Percentiles rank a stretch among this genome's conserved stretches.
phyloP scores from a whole-genome alignment of 2,888 invertebrate species.

The Oxyscelio sp. region DNA sequence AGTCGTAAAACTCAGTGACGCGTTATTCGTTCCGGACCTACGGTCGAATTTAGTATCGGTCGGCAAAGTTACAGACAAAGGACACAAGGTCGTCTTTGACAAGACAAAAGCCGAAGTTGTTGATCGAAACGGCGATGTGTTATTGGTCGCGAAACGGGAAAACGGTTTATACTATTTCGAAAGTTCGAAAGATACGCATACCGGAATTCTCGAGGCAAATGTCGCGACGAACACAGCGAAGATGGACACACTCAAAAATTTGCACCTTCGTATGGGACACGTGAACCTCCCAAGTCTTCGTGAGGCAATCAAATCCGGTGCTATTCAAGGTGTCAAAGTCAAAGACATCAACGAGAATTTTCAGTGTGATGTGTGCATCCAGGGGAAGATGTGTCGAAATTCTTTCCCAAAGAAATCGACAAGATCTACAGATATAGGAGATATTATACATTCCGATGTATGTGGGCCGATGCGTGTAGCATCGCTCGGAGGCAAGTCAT shows the following conservation, averaged over 20 bases:
- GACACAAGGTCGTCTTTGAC: slow-evolving; percentile 42
- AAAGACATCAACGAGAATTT: slow-evolving; percentile 4
- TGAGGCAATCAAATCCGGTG: not conserved
- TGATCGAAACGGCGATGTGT: slow-evolving; percentile 20
- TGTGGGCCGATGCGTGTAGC: slow-evolving; percentile 72
- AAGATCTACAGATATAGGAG: slow-evolving; percentile 8
- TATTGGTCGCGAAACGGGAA: slow-evolving; percentile 25
- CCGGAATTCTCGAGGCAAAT: not conserved
- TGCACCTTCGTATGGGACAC: slow-evolving; percentile 2
- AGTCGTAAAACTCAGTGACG: not conserved
- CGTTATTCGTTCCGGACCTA: not conserved
- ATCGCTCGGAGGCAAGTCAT: slow-evolving; percentile 69
- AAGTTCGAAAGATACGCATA: not conserved
- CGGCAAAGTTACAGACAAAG: slow-evolving; percentile 36
- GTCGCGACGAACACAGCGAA: not conserved
- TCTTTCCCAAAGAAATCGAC: slow-evolving; percentile 14
- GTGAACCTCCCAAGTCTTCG: not conserved
- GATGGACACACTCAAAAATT: not conserved
- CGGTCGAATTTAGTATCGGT: slow-evolving; percentile 23
- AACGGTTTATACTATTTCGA: not conserved
- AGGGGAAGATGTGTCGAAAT: not conserved
- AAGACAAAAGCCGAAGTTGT: slow-evolving; percentile 36
- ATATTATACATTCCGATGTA: slow-evolving; percentile 76
- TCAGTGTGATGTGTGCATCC: not conserved
- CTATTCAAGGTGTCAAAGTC: not conserved